A percentile compares a stretch with the other conserved stretches of the same genome.
phyloP scores from a whole-genome alignment of 2,888 invertebrate species.

The Melieria crassipennis region DNA sequence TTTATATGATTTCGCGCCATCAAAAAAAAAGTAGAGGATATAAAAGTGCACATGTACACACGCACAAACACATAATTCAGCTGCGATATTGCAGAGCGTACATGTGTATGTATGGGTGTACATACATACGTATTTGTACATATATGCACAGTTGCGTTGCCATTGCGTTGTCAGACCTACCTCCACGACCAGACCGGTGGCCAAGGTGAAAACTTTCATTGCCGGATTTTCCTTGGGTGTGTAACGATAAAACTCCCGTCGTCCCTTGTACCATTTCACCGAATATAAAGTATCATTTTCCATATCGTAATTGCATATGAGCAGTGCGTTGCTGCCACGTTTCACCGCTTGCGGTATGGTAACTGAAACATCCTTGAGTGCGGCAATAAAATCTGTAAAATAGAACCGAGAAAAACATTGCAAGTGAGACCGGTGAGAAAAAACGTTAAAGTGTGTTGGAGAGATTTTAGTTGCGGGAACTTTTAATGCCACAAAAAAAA shows the following conservation, averaged over 20 bases:
- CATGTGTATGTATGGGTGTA: background rate
- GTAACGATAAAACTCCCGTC: constrained; percentile 85
- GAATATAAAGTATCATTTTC: constrained; percentile 82
- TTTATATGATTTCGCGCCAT: background rate
- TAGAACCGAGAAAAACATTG: constrained; percentile 10
- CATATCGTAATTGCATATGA: constrained; percentile 82
- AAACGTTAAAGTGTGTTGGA: too few species aligned
- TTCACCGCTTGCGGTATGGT: constrained; percentile 76
- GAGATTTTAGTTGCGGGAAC: too few species aligned
- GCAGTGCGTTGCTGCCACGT: constrained; percentile 73
- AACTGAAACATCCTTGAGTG: constrained; percentile 74
- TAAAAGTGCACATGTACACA: background rate
- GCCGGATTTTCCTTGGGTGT: constrained; percentile 78
- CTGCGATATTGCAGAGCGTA: background rate
- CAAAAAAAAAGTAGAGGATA: background rate
- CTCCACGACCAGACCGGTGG: constrained; percentile 79
- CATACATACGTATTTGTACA: background rate
- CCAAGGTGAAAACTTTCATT: constrained; percentile 73
- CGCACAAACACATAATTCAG: background rate
- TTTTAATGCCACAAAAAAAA: too few species aligned
- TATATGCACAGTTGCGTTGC: background rate
- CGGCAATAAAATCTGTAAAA: constrained; percentile 62
- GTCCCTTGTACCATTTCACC: constrained; percentile 89
- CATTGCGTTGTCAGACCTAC: constrained; percentile 70
- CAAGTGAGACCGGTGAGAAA: too few species aligned